Percentiles rank a stretch among this genome's conserved stretches.
These are phyloP conservation scores for Equus przewalskii DNA, from an alignment of 2,113 vertebrate genomes.

Conservation along the genomic window DNA sequence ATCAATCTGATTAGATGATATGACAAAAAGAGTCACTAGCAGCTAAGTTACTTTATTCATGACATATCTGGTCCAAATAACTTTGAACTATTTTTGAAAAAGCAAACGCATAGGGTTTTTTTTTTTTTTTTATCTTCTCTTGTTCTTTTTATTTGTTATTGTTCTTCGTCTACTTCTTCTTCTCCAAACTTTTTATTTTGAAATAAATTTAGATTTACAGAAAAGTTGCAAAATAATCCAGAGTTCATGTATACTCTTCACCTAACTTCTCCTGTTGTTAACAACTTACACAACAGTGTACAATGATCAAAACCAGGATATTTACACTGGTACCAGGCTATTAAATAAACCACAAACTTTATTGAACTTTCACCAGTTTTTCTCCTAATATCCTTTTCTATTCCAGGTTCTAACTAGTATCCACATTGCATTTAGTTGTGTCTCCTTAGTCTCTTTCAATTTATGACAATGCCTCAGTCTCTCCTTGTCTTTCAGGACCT, in stretches of 20 bases:
- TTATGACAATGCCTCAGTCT: background rate
- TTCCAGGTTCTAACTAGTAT: background rate
- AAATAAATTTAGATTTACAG: background rate
- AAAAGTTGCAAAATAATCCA: background rate
- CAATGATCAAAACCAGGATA: background rate
- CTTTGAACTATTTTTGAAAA: conserved; percentile 10
- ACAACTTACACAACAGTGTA: background rate
- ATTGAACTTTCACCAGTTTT: background rate
- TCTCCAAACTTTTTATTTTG: background rate
- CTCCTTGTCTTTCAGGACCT: background rate
- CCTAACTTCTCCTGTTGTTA: background rate
- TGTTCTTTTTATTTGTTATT: background rate
- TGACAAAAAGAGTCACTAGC: background rate
- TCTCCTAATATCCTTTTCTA: background rate
- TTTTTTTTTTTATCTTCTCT: background rate
- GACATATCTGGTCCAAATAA: background rate
- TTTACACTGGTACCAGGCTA: background rate
- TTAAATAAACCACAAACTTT: background rate
- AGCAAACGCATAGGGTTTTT: background rate
- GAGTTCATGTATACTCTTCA: background rate
- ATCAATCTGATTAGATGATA: background rate
- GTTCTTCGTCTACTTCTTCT: background rate
- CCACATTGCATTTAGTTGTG: background rate
- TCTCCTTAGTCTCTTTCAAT: background rate
- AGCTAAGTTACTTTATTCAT: background rate